A percentile compares a stretch with the other conserved stretches of the same genome.
Evolutionary conservation across 2,888 invertebrate genomes (phyloP).

Genomic region (Parnassius glacialis): DNA sequence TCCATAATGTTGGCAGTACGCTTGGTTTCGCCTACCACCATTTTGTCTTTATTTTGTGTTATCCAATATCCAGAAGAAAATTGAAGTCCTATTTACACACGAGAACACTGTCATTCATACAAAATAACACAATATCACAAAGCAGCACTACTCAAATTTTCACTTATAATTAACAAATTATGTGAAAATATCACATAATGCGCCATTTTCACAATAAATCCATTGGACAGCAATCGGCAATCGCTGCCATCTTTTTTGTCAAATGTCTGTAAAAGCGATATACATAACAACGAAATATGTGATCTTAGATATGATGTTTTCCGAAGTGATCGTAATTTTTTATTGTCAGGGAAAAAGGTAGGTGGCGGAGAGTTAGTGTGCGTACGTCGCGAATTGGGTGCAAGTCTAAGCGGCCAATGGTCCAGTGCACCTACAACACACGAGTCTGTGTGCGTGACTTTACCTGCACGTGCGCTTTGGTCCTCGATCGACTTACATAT

Average conservation of each 20-base stretch:
- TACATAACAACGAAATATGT: too few species aligned
- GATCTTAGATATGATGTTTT: too few species aligned
- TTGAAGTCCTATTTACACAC: conserved; percentile 74
- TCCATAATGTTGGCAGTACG: conserved; percentile 92
- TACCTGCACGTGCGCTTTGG: too few species aligned
- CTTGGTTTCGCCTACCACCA: conserved; percentile 90
- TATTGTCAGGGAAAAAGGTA: too few species aligned
- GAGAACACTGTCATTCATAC: conserved; percentile 72
- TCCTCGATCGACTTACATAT: too few species aligned
- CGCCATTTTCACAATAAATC: conserved; percentile 78
- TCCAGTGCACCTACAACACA: too few species aligned
- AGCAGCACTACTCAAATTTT: conserved; percentile 75
- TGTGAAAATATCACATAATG: conserved; percentile 78
- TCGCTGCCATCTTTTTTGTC: conserved; percentile 82
- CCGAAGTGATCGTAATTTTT: too few species aligned
- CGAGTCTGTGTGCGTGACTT: too few species aligned
- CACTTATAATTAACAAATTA: conserved; percentile 72
- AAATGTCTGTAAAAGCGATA: conserved; percentile 80
- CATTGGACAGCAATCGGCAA: conserved; percentile 76
- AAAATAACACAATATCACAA: conserved; percentile 75
- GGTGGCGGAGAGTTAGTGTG: too few species aligned
- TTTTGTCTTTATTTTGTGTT: conserved; percentile 83
- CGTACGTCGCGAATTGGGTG: too few species aligned
- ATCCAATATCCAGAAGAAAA: conserved; percentile 79
- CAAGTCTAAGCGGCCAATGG: too few species aligned